phyloP scores from a whole-genome alignment of 2,113 vertebrate species.

The Fulmarus glacialis region DNA sequence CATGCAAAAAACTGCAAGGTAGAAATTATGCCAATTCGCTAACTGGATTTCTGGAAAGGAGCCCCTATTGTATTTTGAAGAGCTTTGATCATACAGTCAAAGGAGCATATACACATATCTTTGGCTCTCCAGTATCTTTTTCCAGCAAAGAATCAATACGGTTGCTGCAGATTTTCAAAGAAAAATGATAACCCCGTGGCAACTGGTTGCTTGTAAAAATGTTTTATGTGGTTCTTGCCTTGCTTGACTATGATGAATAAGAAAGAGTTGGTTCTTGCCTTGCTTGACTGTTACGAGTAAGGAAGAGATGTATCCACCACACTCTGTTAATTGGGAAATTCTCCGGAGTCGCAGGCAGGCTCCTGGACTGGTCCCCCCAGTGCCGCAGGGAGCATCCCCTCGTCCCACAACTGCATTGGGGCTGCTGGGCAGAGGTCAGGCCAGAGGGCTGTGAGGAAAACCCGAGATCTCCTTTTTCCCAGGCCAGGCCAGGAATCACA shows the following conservation, averaged over 20 bases:
- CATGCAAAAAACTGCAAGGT: constrained; percentile 15
- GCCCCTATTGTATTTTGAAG: constrained; percentile 4
- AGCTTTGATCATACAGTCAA: neutral
- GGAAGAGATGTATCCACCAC: neutral
- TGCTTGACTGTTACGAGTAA: neutral
- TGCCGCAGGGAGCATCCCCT: neutral
- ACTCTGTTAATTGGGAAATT: neutral
- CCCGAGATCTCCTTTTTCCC: neutral
- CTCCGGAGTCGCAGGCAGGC: neutral
- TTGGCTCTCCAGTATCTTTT: neutral
- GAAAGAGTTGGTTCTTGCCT: neutral
- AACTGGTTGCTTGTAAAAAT: neutral
- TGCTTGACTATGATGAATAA: neutral
- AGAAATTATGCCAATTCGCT: constrained; percentile 31
- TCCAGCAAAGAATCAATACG: neutral
- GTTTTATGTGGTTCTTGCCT: neutral
- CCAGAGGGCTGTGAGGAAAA: neutral
- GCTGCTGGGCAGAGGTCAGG: neutral
- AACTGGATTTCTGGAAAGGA: constrained; percentile 28
- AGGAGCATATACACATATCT: neutral
- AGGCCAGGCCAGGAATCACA: neutral
- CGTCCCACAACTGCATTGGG: fast-evolving
- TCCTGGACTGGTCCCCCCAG: neutral
- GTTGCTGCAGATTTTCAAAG: neutral
- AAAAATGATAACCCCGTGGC: neutral